These are phyloP conservation scores for Caenorhabditis sinica DNA, from an alignment of 2,888 invertebrate genomes.

Conservation along the genomic window DNA sequence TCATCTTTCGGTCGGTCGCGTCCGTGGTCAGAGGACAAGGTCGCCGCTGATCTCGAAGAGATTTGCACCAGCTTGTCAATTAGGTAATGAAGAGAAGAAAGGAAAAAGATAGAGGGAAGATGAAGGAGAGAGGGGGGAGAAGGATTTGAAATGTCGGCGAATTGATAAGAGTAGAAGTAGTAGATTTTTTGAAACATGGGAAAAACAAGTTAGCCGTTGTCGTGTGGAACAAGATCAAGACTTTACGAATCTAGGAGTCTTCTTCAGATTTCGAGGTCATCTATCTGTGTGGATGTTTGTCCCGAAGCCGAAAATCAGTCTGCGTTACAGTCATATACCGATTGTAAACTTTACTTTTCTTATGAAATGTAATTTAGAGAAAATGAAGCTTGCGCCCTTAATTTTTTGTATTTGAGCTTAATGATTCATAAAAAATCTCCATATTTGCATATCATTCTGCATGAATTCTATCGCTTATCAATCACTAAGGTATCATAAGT, in stretches of 20 bases:
- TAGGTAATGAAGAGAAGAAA: slow-evolving; percentile 18
- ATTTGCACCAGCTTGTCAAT: slow-evolving; percentile 56
- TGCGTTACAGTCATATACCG: too few species aligned
- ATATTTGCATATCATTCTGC: too few species aligned
- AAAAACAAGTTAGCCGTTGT: slow-evolving; percentile 16
- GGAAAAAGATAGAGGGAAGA: background rate
- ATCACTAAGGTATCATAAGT: too few species aligned
- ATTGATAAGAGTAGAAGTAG: background rate
- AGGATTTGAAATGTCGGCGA: slow-evolving; percentile 20
- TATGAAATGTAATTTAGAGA: too few species aligned
- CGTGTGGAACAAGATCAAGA: background rate
- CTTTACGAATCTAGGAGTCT: background rate
- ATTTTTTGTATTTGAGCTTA: too few species aligned
- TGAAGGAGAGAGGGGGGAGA: background rate
- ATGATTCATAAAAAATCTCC: too few species aligned
- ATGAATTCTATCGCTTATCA: too few species aligned
- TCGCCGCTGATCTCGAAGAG: slow-evolving; percentile 39
- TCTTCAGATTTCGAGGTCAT: too few species aligned
- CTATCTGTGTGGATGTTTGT: too few species aligned
- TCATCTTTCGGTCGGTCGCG: slow-evolving; percentile 58
- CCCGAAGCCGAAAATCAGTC: too few species aligned
- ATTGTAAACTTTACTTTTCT: too few species aligned
- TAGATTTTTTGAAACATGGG: slow-evolving; percentile 8
- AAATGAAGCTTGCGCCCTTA: too few species aligned
- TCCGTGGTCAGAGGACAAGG: slow-evolving; percentile 64